phyloP scores from a whole-genome alignment of 2,888 invertebrate genomes.

The Ceratothoa steindachneri region DNA sequence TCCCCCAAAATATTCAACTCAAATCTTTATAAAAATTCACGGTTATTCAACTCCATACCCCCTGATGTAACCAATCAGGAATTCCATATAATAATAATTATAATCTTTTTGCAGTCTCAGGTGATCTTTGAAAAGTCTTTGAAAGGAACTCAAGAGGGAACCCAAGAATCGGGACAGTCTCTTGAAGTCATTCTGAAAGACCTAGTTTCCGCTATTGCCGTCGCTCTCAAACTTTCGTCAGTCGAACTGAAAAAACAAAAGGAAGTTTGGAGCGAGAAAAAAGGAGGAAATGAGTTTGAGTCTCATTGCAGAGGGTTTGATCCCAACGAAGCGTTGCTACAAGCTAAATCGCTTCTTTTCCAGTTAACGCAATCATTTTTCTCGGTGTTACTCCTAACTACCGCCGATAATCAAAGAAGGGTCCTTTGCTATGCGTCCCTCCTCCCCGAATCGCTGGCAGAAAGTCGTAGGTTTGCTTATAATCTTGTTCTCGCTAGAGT shows the following conservation, averaged over 20 bases:
- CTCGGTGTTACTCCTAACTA: neutral
- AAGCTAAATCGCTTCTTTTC: neutral
- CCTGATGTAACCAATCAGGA: too few relatives aligned
- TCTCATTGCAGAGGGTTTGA: neutral
- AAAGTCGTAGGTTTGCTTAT: neutral
- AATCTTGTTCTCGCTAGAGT: neutral
- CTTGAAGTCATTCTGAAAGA: neutral
- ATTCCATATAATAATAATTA: too few relatives aligned
- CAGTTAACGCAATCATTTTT: neutral
- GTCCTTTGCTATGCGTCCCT: conserved; percentile 1
- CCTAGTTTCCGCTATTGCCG: neutral
- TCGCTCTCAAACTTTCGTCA: neutral
- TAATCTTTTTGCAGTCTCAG: too few relatives aligned
- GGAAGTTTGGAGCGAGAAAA: neutral
- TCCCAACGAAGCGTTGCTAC: neutral
- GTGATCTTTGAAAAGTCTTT: too few relatives aligned
- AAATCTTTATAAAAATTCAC: too few relatives aligned
- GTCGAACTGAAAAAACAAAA: neutral
- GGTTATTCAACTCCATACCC: too few relatives aligned
- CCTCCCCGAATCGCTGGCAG: neutral
- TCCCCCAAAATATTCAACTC: too few relatives aligned
- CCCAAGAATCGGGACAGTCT: too few relatives aligned
- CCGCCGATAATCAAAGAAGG: neutral
- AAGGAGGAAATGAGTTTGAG: neutral
- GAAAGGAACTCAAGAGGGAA: too few relatives aligned